Percentiles rank a stretch among this genome's conserved stretches.
phyloP scores from a whole-genome alignment of 2,113 vertebrate genomes.

The Labeo rohita region DNA sequence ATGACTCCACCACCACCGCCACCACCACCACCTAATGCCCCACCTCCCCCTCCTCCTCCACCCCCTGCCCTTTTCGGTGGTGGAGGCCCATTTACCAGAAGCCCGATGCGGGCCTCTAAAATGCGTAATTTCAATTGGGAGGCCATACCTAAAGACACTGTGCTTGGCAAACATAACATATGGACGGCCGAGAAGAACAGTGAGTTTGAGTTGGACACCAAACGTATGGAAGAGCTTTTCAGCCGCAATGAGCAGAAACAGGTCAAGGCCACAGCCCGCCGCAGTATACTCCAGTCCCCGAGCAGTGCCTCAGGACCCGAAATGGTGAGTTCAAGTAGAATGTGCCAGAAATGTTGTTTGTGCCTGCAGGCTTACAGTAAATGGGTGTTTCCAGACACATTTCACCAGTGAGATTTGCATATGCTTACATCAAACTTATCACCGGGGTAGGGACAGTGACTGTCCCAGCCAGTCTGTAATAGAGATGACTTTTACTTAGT shows the following conservation, averaged over 20 bases:
- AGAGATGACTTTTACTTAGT: slow-evolving; percentile 1
- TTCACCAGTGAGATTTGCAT: neutral
- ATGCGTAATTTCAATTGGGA: slow-evolving; percentile 85
- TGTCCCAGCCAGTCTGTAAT: neutral
- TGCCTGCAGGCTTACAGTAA: neutral
- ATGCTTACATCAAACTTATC: neutral
- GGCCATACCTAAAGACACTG: slow-evolving; percentile 75
- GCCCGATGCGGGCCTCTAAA: slow-evolving; percentile 60
- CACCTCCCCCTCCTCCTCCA: slow-evolving; percentile 57
- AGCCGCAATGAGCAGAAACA: slow-evolving; percentile 68
- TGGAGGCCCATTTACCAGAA: neutral
- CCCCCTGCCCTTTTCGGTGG: slow-evolving; percentile 58
- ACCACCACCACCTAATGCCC: slow-evolving; percentile 29
- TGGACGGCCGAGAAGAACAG: slow-evolving; percentile 74
- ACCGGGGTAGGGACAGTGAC: neutral
- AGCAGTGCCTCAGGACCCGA: slow-evolving; percentile 58
- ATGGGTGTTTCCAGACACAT: slow-evolving; percentile 3
- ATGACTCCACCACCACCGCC: slow-evolving; percentile 46
- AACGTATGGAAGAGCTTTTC: slow-evolving; percentile 82
- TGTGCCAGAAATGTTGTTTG: neutral
- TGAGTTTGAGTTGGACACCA: slow-evolving; percentile 76
- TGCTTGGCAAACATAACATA: slow-evolving; percentile 78
- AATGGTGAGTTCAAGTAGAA: slow-evolving; percentile 65
- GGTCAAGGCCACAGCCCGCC: slow-evolving; percentile 55
- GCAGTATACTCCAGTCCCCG: slow-evolving; percentile 60